Evolutionary conservation across 1,140 invertebrate species (phyloP).

Genomic region (Cherax destructor): DNA sequence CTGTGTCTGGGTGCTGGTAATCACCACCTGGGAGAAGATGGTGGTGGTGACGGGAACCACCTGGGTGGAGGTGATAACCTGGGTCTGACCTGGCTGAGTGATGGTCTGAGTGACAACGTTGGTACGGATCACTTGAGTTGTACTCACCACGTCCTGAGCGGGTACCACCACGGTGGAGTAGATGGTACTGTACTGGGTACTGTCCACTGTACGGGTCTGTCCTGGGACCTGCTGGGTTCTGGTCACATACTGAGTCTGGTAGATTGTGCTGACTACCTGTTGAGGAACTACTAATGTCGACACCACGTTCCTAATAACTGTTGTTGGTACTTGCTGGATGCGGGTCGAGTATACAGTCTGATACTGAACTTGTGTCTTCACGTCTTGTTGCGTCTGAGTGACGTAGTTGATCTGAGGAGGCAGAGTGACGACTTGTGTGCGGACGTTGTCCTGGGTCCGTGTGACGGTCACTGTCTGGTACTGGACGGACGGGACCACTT

Average conservation of each 20-base stretch:
- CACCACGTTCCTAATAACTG: constrained; percentile 52
- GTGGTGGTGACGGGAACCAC: constrained; percentile 57
- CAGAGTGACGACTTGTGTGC: constrained; percentile 49
- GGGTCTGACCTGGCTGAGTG: constrained; percentile 55
- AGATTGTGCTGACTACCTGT: constrained; percentile 61
- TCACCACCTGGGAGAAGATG: constrained; percentile 45
- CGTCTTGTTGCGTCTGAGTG: constrained; percentile 41
- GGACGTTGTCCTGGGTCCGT: constrained; percentile 44
- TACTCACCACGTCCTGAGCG: constrained; percentile 9
- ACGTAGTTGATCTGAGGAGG: constrained; percentile 58
- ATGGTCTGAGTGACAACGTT: constrained; percentile 53
- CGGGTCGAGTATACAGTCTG: constrained; percentile 46
- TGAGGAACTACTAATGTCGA: constrained; percentile 62
- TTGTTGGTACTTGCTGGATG: constrained; percentile 60
- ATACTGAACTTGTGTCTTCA: constrained; percentile 51
- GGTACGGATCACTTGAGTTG: constrained; percentile 23
- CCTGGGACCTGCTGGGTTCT: constrained; percentile 59
- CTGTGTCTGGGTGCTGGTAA: constrained; percentile 65
- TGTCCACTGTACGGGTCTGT: constrained; percentile 44
- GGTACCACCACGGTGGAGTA: constrained; percentile 58
- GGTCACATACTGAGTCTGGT: constrained; percentile 55
- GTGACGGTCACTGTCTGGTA: constrained; percentile 53
- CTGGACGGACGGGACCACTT: constrained; percentile 18
- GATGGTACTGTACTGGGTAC: constrained; percentile 58
- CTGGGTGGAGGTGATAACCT: constrained; percentile 49